phyloP scores from a whole-genome alignment of 2,888 invertebrate genomes.

The Dysmachus trigonus region DNA sequence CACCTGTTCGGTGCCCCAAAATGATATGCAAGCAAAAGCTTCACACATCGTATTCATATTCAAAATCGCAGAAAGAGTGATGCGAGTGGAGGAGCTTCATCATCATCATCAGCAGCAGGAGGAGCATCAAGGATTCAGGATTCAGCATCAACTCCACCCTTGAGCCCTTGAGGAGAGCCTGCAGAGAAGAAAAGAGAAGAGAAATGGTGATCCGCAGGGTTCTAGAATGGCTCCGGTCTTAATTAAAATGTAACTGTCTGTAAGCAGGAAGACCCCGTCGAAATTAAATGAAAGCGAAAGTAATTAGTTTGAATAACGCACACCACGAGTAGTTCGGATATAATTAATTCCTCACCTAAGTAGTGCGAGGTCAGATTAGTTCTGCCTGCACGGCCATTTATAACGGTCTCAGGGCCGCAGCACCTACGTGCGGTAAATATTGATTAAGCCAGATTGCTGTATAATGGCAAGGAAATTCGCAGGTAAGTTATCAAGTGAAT shows the following conservation, averaged over 20 bases:
- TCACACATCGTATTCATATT: background rate
- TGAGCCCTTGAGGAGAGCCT: background rate
- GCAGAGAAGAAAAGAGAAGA: no score
- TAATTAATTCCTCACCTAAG: constrained; percentile 12
- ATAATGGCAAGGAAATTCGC: constrained; percentile 23
- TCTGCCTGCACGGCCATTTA: constrained; percentile 10
- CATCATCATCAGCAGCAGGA: background rate
- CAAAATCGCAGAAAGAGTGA: background rate
- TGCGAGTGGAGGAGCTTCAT: background rate
- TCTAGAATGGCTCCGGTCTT: background rate
- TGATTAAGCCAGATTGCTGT: constrained; percentile 24
- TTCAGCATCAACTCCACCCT: background rate
- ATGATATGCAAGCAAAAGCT: background rate
- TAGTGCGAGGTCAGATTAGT: constrained; percentile 10
- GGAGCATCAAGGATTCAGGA: no score
- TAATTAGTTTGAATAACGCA: constrained; percentile 29
- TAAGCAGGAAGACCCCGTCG: background rate
- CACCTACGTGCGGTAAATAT: constrained; percentile 20
- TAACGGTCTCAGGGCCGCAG: background rate
- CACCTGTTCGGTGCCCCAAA: background rate
- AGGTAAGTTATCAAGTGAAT: background rate
- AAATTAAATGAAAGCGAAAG: constrained; percentile 31
- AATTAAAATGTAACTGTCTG: background rate
- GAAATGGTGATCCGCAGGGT: background rate
- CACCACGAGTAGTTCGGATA: background rate